Base-by-base conservation (phyloP, 1,140 invertebrate genomes). In the Musca vetustissima region DNA sequence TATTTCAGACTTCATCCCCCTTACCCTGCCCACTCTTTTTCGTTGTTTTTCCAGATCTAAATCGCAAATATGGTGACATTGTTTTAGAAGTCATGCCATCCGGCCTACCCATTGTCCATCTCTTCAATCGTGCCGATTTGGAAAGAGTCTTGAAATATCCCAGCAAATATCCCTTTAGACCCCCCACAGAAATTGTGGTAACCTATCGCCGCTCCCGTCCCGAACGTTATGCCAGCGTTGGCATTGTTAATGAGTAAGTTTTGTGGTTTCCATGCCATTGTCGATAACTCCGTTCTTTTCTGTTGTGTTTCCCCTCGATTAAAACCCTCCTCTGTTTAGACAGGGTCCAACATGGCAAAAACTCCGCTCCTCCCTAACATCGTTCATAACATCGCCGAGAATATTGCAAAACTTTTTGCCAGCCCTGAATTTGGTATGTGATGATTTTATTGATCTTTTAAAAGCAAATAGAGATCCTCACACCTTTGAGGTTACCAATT, bases 281-380 rank as follows among this genome's bases (percentile, higher is more conserved):
- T 17, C 22, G n/a, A n/a, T n/a, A n/a, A n/a, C n/a, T n/a, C n/a
- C n/a, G n/a, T 25, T 15, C 8, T 15, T 1, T 32, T 14, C 17
- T 2, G 14, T 0, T 53, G 8, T 17, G 32, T n/a, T n/a, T 17
- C 36, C 2, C 7, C 7, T 53, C 19, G 28, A 32, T 47, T 67
- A 43, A 36, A 24, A n/a, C 36, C 13, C 13, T 2, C 19, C 9
- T 66, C 43, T 50, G 66, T 64, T 11, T 77, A 93, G 92, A 75
- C 92, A 94, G 83, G 93, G 93, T 17, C 87, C 89, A 71, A 89
- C 88, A 65, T 96, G 94, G 94, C 87, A 90, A 43, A 86, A 88
- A 64, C 84, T 96, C 13, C 86, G 93, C 19, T 85, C 86, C 25
- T 87, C 88, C 25, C 85, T 95, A 28, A 95, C 93, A 4, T 87